Base-by-base conservation (phyloP, 2,797 vertebrate genomes). In the Aotus griseimembra region DNA sequence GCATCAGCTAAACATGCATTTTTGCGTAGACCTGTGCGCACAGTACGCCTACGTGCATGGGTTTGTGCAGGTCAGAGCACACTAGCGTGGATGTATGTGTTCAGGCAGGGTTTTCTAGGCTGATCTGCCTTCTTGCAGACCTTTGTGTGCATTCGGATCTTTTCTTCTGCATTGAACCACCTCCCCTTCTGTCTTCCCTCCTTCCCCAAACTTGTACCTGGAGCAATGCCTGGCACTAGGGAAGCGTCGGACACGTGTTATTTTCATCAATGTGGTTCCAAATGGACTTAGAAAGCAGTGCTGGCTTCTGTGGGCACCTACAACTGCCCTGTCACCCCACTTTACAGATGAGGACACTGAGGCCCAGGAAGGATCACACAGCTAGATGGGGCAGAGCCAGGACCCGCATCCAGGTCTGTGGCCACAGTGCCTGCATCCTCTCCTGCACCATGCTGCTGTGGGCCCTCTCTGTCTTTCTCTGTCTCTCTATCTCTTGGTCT, bases 371-470 rank as follows among this genome's bases (percentile, higher is more conserved):
- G 22, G 17, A 28, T 39, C 77, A 26, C 48, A 9, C 3, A 22
- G 55, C 79, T n/a, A n/a, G 41, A 39, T 52, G 52, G 39, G 58
- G 67, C 30, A 46, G 46, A 67, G 52, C 22, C 30, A 36, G 73
- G 30, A 44, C 44, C 36, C 12, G 15, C 5, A 5, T 50, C 20
- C 17, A 15, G 39, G 55, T 15, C 58, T 17, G 0, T 7, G 44
- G 17, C 33, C 39, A 12, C 46, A 39, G 36, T 10, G 28, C 73
- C 28, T 3, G 12, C 19, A 11, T 48, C 41, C 52, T 36, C 12
- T 13, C 9, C 19, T 10, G 8, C 0, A 1, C 61, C 6, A 4
- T 0, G 1, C 48, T 19, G 26, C 19, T 8, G n/a, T 84, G 19
- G 1, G 3, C 19, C 39, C 28, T 73, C 11, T 44, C 44, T 46